A percentile compares a stretch with the other conserved stretches of the same genome.
Evolutionary conservation across 2,888 invertebrate species (phyloP).

Genomic region (Mallateleia sp.): DNA sequence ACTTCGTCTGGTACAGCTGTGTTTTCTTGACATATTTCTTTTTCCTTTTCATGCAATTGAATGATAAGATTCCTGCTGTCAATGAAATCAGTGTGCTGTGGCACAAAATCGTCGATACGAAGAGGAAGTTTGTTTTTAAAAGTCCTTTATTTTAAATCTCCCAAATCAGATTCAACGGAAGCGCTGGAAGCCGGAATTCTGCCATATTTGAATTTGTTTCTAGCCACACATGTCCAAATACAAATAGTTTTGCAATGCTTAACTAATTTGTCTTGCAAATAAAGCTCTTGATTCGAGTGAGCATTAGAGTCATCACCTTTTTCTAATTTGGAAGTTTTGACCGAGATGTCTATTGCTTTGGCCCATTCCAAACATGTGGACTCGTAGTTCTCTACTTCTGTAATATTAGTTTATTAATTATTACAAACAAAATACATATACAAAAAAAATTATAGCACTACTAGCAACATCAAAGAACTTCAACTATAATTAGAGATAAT

Average conservation of each 20-base stretch:
- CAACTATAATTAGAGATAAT: no score
- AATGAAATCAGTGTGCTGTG: not conserved
- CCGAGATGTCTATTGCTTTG: not conserved
- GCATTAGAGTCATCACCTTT: slow-evolving; percentile 5
- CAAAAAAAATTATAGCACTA: no score
- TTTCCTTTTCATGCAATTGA: not conserved
- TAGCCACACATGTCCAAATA: not conserved
- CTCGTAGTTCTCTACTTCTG: no score
- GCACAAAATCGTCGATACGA: slow-evolving; percentile 44
- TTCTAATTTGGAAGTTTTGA: slow-evolving; percentile 6
- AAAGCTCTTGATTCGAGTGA: not conserved
- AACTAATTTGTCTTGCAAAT: not conserved
- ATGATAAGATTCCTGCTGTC: not conserved
- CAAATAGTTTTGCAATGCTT: not conserved
- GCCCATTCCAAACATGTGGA: not conserved
- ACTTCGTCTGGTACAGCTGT: no score
- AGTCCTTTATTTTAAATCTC: slow-evolving; percentile 48
- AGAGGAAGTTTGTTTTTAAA: slow-evolving; percentile 5
- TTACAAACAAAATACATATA: no score
- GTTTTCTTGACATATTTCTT: no score
- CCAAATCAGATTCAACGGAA: slow-evolving; percentile 55
- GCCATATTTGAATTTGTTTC: slow-evolving; percentile 41
- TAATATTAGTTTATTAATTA: no score
- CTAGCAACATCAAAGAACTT: no score
- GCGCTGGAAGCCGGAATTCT: slow-evolving; percentile 50